Percentiles rank a stretch among this genome's conserved stretches.
Conservation (phyloP, 2,797 vertebrate species). For the Liasis olivaceus region DNA sequence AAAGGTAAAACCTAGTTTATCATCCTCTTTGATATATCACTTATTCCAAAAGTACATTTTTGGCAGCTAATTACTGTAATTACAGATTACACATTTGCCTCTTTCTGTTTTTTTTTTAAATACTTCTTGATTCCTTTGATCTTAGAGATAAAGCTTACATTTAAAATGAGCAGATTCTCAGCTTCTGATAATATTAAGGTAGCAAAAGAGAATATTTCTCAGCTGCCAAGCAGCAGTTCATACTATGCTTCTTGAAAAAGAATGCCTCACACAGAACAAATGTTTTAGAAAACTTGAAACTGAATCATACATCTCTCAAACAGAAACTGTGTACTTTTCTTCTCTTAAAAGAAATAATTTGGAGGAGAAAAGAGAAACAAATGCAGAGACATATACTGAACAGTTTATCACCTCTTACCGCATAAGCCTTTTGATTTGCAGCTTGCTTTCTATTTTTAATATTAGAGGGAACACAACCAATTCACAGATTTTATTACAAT, state of each 20-base stretch:
- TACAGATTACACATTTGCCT: background rate
- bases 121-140: background rate
- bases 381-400: background rate
- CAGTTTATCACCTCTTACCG: background rate
- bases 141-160: background rate
- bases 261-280: background rate
- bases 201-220: background rate
- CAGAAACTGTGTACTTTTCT: background rate
- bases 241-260: background rate
- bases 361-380: background rate
- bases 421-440: constrained; percentile 25
- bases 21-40: background rate
- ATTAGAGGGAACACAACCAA: constrained; percentile 13
- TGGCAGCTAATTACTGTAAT: background rate
- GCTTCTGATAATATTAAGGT: background rate
- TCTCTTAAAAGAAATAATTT: background rate
- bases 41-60: background rate
- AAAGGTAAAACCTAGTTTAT: background rate
- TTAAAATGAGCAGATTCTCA: constrained; percentile 12
- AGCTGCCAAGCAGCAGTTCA: background rate
- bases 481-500: background rate
- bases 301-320: background rate
- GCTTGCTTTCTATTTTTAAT: constrained; percentile 13
- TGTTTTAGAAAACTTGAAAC: background rate
- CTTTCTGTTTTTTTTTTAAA: background rate